These are phyloP conservation scores for Mungos mungo DNA, from an alignment of 2,113 vertebrate genomes.

Conservation along the genomic window DNA sequence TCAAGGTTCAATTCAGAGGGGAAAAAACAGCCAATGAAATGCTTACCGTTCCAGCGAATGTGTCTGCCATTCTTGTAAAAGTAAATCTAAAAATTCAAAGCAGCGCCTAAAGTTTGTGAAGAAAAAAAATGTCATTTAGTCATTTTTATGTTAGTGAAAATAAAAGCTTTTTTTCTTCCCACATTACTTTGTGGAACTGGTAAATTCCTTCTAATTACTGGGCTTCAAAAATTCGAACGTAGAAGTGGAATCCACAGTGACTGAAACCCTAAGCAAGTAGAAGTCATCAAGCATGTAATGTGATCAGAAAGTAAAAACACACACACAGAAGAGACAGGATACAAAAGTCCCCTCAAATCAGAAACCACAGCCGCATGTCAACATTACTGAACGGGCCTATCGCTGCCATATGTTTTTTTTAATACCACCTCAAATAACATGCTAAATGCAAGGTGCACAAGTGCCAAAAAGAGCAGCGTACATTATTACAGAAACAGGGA, in stretches of 20 bases:
- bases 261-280: background rate
- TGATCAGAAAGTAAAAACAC: background rate
- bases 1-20: background rate
- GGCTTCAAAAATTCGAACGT: background rate
- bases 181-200: background rate
- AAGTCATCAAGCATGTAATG: background rate
- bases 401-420: background rate
- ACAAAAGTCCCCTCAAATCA: background rate
- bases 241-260: background rate
- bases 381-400: background rate
- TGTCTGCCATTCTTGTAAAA: slow-evolving; percentile 97
- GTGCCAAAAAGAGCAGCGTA: background rate
- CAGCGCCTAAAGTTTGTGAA: slow-evolving; percentile 89
- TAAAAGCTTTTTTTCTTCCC: slow-evolving; percentile 1
- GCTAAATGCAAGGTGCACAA: background rate
- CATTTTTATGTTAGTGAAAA: background rate
- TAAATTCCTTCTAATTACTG: background rate
- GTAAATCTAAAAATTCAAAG: slow-evolving; percentile 96
- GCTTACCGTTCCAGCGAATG: slow-evolving; percentile 96
- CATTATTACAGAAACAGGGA: background rate
- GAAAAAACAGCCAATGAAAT: slow-evolving; percentile 28
- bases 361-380: background rate
- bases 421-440: background rate
- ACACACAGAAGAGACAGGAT: background rate
- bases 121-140: slow-evolving; percentile 26